Conservation (phyloP, 2,113 vertebrate genomes). For the Microcebus tavaratra region DNA sequence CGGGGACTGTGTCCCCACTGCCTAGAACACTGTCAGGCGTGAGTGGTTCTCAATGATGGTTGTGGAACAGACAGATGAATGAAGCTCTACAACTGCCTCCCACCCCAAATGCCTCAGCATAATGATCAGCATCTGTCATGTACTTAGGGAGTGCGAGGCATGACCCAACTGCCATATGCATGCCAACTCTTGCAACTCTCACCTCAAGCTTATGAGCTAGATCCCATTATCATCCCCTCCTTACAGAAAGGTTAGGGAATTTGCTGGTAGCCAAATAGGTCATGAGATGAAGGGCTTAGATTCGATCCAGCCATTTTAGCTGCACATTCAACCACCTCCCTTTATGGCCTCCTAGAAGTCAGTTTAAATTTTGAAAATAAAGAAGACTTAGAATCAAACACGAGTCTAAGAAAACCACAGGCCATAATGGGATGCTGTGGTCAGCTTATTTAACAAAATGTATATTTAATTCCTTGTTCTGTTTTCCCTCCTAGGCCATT, state of each 20-base stretch:
- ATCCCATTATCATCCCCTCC: background rate
- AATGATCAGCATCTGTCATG: too few species aligned
- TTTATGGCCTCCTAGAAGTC: background rate
- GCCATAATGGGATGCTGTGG: background rate
- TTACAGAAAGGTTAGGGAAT: background rate
- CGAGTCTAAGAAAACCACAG: background rate
- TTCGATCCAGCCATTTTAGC: background rate
- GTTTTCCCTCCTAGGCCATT: background rate
- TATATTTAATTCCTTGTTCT: background rate
- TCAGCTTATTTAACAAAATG: background rate
- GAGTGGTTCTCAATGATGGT: background rate
- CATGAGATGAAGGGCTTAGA: background rate
- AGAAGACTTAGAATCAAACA: background rate
- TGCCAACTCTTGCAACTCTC: background rate
- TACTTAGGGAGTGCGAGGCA: background rate
- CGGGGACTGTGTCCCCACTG: accelerated
- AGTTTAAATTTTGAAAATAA: background rate
- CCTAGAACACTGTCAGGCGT: background rate
- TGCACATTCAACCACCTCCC: background rate
- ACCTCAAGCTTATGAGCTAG: background rate
- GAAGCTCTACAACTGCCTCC: accelerated
- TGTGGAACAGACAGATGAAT: background rate
- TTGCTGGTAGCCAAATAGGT: background rate
- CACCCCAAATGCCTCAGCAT: background rate
- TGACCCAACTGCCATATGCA: accelerated